Evolutionary conservation across 2,113 vertebrate species (phyloP).

Genomic region (Xerus inauris): DNA sequence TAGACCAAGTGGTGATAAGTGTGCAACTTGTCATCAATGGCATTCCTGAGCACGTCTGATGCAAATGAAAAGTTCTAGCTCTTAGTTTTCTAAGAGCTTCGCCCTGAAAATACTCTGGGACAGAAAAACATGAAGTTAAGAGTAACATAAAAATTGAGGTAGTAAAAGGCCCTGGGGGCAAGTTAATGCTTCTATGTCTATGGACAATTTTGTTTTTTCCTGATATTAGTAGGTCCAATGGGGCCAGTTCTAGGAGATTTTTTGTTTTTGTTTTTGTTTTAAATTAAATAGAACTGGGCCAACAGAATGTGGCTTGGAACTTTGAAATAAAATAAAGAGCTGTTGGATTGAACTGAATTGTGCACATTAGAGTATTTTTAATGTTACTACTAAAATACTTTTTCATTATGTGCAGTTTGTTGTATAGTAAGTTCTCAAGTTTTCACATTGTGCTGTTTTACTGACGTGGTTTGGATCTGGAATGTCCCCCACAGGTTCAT

Average conservation of each 20-base stretch:
- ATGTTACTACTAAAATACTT: background rate
- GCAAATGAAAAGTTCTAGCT: background rate
- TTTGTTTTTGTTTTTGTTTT: background rate
- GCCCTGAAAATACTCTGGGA: background rate
- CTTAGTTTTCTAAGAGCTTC: background rate
- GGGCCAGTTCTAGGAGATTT: background rate
- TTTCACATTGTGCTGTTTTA: background rate
- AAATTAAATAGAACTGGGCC: background rate
- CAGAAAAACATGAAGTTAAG: conserved; percentile 12
- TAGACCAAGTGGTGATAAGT: background rate
- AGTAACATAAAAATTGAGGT: background rate
- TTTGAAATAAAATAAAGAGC: background rate
- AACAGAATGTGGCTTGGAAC: conserved; percentile 9
- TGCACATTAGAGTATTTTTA: background rate
- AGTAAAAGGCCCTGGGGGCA: background rate
- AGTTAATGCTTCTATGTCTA: background rate
- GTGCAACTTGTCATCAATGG: background rate
- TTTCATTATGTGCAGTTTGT: background rate
- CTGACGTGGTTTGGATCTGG: background rate
- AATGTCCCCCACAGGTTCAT: background rate
- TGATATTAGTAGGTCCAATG: background rate
- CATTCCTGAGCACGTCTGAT: background rate
- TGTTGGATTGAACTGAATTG: background rate
- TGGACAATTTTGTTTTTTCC: background rate
- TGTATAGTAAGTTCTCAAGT: background rate